These are phyloP conservation scores for Xenopus laevis DNA, from an alignment of 2,113 vertebrate genomes.

Conservation along the genomic window DNA sequence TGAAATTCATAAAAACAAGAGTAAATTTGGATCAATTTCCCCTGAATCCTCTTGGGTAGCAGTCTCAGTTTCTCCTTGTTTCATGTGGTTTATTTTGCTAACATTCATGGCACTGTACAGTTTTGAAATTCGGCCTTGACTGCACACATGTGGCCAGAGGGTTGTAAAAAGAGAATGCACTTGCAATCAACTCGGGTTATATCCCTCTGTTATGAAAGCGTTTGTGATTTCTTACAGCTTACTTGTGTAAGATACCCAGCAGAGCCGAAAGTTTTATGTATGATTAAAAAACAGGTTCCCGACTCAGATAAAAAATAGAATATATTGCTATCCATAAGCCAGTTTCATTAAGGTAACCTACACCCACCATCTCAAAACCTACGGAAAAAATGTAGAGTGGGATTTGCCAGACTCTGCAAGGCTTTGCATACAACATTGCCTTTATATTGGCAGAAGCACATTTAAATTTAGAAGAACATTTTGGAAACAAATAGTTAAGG, in stretches of 20 bases:
- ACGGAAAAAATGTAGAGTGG: slow-evolving; percentile 12
- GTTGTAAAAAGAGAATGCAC: slow-evolving; percentile 55
- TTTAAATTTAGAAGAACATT: too few relatives aligned
- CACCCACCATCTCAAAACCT: slow-evolving; percentile 20
- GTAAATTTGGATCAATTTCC: slow-evolving; percentile 57
- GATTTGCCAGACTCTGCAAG: slow-evolving; percentile 8
- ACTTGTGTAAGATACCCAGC: slow-evolving; percentile 22
- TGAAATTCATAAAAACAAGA: slow-evolving; percentile 57
- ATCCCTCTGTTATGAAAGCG: slow-evolving; percentile 47
- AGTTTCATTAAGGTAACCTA: neutral
- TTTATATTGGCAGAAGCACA: too few relatives aligned
- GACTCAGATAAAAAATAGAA: neutral
- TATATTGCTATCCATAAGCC: neutral
- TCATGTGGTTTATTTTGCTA: slow-evolving; percentile 61
- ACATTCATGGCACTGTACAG: slow-evolving; percentile 52
- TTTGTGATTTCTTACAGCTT: slow-evolving; percentile 40
- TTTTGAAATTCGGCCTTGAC: slow-evolving; percentile 57
- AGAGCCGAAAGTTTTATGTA: slow-evolving; percentile 3
- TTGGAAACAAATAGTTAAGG: too few relatives aligned
- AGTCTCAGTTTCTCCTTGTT: slow-evolving; percentile 58
- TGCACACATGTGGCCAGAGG: slow-evolving; percentile 50
- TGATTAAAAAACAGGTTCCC: neutral
- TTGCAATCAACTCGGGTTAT: slow-evolving; percentile 47
- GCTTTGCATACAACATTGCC: slow-evolving; percentile 7
- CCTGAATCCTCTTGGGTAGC: slow-evolving; percentile 59